phyloP scores from a whole-genome alignment of 2,888 invertebrate species.

The Geophilus truncorum region DNA sequence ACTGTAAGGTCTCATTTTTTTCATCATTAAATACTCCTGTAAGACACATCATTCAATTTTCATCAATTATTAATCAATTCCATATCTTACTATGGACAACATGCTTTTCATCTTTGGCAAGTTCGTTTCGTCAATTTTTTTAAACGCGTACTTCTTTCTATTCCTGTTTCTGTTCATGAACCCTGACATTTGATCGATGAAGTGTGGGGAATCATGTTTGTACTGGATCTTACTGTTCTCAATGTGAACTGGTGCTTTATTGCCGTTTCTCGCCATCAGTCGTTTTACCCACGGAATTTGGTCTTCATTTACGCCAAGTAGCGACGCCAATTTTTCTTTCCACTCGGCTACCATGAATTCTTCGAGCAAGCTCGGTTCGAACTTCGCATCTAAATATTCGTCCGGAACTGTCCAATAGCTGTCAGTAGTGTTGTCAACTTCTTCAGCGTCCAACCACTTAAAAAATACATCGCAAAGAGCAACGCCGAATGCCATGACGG shows the following conservation, averaged over 20 bases:
- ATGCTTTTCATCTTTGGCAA: not conserved
- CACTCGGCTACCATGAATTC: not conserved
- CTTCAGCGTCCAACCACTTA: not conserved
- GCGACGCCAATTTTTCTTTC: not conserved
- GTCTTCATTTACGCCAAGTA: not conserved
- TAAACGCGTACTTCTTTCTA: not conserved
- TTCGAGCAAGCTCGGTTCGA: not conserved
- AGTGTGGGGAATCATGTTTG: not conserved
- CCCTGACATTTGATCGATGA: not conserved
- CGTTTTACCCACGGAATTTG: not conserved
- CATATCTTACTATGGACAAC: not conserved
- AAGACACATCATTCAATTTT: not conserved
- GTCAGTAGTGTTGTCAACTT: not conserved
- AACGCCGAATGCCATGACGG: not conserved
- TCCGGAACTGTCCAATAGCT: not conserved
- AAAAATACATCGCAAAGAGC: not conserved
- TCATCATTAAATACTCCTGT: no score
- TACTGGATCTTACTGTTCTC: not conserved
- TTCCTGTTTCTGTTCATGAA: not conserved
- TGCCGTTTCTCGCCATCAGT: not conserved
- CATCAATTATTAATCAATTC: not conserved
- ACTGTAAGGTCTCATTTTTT: not conserved
- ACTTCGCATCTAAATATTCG: not conserved
- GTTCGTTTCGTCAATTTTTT: not conserved
- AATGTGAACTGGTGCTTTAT: not conserved